Evolutionary conservation across 2,888 invertebrate species (phyloP), one percentile per base, ranked within the genome.

Genomic region (Gisinianus flammeolus): DNA sequence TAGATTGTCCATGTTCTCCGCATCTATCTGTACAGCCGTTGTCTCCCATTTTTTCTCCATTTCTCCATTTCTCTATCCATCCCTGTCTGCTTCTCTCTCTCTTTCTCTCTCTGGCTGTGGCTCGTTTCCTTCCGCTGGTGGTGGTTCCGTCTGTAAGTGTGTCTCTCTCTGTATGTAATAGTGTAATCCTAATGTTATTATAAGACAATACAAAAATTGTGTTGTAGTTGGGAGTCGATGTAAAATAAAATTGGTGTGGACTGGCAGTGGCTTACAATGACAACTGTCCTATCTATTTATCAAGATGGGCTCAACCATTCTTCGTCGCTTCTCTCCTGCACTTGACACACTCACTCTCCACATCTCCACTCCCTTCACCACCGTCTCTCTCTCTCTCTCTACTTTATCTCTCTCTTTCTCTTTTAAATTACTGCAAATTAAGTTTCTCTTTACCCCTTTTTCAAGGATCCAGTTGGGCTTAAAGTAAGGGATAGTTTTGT

Each of bases 241-340:
- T 68, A 68, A 35, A 68, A 68, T 68, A 68, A 35, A 68, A 68
- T 44, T 68, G 44, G 22, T 68, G 28, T 22, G 31, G 68, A 44
- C 68, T 44, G 2, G 44, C 44, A 44, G 12, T 44, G 44, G 44
- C 44, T 44, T 44, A 44, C 44, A 68, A 44, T 44, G 68, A 68
- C 68, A 68, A 68, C 44, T 68, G 44, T 68, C 68, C 70, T 28
- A 52, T 66, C 62, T 70, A 76, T 76, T 76, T 76, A 76, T 70
- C 76, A 70, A 76, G 69, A 70, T 64, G 44, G n/a, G 58, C 54
- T 76, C 33, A 35, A 10, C 62, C 76, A 76, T 76, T 70, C 70
- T 70, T 70, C n/a, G n/a, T n/a, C n/a, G n/a, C n/a, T n/a, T n/a
- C n/a, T n/a, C 64, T 64, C 70, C 76, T 76, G 76, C 76, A 70